These are phyloP conservation scores for Haplochromis burtoni DNA, from an alignment of 2,113 vertebrate genomes.

Conservation along the genomic window DNA sequence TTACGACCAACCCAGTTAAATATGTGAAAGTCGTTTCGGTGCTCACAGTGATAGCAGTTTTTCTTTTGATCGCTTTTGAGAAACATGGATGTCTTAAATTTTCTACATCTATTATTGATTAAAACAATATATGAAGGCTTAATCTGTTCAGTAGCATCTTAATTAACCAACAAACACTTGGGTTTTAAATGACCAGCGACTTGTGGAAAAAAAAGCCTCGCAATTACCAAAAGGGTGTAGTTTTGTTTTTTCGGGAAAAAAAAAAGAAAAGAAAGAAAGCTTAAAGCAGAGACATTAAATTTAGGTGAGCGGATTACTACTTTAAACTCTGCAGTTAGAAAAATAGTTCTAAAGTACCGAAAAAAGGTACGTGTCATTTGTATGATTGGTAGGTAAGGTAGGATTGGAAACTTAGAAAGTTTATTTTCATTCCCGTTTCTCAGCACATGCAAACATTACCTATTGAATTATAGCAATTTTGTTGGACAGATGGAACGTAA, in stretches of 20 bases:
- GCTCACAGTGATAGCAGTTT: not conserved
- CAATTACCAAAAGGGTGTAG: not conserved
- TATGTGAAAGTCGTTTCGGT: not conserved
- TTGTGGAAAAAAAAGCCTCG: not conserved
- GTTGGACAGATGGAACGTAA: not conserved
- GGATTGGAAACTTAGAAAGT: not conserved
- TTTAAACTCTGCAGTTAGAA: not conserved
- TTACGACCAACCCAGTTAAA: not conserved
- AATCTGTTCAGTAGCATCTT: not conserved
- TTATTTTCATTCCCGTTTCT: not conserved
- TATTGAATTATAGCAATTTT: not conserved
- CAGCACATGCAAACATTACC: not conserved
- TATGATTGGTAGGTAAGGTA: not conserved
- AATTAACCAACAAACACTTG: not conserved
- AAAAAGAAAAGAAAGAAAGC: not conserved
- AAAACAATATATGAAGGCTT: not conserved
- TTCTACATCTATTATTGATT: not conserved
- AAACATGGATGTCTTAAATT: rapidly evolving
- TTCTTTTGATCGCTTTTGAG: not conserved
- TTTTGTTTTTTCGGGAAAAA: not conserved
- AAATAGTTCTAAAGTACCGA: not conserved
- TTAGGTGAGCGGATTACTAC: rapidly evolving
- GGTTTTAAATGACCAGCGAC: not conserved
- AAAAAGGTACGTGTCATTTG: not conserved
- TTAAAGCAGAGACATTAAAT: not conserved